These are phyloP conservation scores for Xylocampa areola DNA, from an alignment of 2,888 invertebrate genomes.

Conservation along the genomic window DNA sequence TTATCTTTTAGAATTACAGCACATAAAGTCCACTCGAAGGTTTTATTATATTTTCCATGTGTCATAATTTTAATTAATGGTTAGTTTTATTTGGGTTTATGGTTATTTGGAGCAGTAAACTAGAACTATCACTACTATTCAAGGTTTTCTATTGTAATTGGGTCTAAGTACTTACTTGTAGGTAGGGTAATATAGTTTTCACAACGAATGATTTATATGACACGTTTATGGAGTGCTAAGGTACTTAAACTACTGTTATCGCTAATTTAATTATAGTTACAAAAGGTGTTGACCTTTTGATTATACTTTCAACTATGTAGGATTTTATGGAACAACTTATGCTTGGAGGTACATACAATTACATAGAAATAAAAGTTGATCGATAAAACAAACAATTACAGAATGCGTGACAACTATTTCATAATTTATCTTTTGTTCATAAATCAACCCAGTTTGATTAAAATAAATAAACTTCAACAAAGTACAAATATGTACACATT, in stretches of 20 bases:
- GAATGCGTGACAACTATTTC: not conserved
- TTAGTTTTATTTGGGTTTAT: constrained; percentile 29
- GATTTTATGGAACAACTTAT: constrained; percentile 25
- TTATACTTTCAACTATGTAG: not conserved
- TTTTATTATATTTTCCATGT: constrained; percentile 27
- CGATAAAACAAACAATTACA: not conserved
- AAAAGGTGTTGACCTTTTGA: constrained; percentile 32
- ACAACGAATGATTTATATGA: constrained; percentile 47
- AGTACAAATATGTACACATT: too few species aligned
- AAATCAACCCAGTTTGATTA: too few species aligned
- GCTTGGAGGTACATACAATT: constrained; percentile 6
- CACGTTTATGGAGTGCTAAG: constrained; percentile 39
- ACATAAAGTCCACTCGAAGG: constrained; percentile 6
- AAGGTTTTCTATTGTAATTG: constrained; percentile 43
- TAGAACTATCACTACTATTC: constrained; percentile 36
- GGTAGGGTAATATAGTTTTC: constrained; percentile 33
- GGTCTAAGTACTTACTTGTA: constrained; percentile 9
- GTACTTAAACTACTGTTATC: constrained; percentile 43
- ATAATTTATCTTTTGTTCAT: too few species aligned
- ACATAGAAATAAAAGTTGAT: not conserved
- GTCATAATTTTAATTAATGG: constrained; percentile 34
- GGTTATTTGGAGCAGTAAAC: constrained; percentile 17
- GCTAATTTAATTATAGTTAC: constrained; percentile 34
- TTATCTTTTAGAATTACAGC: constrained; percentile 30
- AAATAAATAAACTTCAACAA: too few species aligned